Base-by-base conservation (phyloP, 2,888 invertebrate genomes). In the Acrocera orbiculus region DNA sequence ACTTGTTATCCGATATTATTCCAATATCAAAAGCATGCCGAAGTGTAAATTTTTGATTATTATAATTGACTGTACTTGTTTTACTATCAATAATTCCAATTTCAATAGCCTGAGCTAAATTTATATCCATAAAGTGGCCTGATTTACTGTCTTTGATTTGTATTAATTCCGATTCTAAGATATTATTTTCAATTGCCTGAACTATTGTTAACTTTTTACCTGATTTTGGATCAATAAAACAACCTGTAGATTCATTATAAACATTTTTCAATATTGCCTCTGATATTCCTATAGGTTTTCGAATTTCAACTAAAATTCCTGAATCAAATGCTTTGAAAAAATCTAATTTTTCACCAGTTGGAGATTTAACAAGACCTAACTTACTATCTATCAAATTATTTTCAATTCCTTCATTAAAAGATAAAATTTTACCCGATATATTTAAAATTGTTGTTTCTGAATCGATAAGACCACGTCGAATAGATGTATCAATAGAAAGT, bases 301-400 rank as follows among this genome's bases (percentile, higher is more conserved):
- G 70, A 2, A 82, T 76, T 60, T 89, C 87, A 9, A 85, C 69
- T 19, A 89, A 61, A 34, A 82, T 64, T 16, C 86, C 87, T 41
- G 76, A 69, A 56, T 87, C 85, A 45, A 86, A 77, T 2, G 86
- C 87, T 63, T 85, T 82, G 30, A 76, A 72, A 50, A 87, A 82
- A 57, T 83, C 78, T 32, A 85, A 62, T 27, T 67, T 66, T 45
- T 72, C 70, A 41, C 65, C 64, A 16, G 71, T 68, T 8, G 66
- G 67, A 48, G 73, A 55, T 14, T 66, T 59, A 14, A 83, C 67
- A 2, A 71, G 73, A 23, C 86, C 86, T 30, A 70, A 69, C 43
- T 73, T 72, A 7, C 77, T 69, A 55, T 87, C 78, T 19, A 87
- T 69, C 20, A 83, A 68, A 30, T 78, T 77, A 40, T 73, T 74